Conservation (phyloP, 2,113 vertebrate genomes). For the Tursiops truncatus region DNA sequence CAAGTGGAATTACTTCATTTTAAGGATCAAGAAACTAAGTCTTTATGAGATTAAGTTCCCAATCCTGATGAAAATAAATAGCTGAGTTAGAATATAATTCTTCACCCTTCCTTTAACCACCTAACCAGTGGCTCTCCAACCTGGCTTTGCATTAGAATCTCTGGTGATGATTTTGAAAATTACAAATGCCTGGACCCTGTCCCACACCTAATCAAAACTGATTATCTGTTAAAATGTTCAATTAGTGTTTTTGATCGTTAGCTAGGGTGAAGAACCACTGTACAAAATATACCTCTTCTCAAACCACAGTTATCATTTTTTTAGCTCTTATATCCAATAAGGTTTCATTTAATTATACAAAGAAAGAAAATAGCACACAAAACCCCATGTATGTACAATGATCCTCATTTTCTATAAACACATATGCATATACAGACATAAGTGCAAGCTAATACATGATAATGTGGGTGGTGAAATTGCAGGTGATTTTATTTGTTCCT, state of each 20-base stretch:
- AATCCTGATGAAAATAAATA: not conserved
- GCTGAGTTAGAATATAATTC: not conserved
- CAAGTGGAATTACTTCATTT: constrained; percentile 33
- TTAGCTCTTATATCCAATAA: not conserved
- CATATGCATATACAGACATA: not conserved
- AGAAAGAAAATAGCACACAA: not conserved
- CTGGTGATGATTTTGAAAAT: not conserved
- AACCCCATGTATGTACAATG: not conserved
- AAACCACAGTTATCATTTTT: not conserved
- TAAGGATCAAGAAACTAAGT: not conserved
- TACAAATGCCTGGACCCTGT: not conserved
- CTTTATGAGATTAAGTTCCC: constrained; percentile 28
- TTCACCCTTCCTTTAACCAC: not conserved
- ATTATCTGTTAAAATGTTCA: not conserved
- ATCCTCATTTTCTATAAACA: not conserved
- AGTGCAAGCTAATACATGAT: not conserved
- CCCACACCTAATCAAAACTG: not conserved
- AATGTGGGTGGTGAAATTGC: not conserved
- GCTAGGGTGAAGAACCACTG: not conserved
- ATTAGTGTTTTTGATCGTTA: not conserved
- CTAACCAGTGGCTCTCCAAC: not conserved
- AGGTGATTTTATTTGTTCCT: not conserved
- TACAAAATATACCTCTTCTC: not conserved
- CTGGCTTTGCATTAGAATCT: not conserved
- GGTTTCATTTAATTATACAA: not conserved